Evolutionary conservation across 1,140 invertebrate genomes (phyloP).

Genomic region (Papilio polyxenes): DNA sequence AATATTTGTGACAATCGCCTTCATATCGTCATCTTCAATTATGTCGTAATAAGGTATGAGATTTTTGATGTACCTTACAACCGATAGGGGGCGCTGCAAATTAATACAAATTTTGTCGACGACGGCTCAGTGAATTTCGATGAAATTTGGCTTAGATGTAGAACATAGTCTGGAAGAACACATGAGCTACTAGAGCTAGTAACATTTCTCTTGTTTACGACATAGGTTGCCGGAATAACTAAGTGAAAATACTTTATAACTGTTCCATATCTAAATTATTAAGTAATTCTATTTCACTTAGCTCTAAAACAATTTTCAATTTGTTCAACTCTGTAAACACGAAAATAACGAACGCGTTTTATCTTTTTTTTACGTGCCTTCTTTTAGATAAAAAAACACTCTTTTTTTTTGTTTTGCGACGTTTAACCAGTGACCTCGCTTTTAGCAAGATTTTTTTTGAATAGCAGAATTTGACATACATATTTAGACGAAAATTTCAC

Average conservation of each 20-base stretch:
- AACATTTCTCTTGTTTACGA: too few species aligned
- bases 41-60: too few species aligned
- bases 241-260: not conserved
- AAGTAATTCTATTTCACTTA: not conserved
- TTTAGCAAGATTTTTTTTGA: not conserved
- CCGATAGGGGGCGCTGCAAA: too few species aligned
- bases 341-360: constrained; percentile 24
- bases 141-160: too few species aligned
- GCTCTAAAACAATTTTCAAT: constrained; percentile 13
- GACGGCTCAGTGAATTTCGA: too few species aligned
- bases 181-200: too few species aligned
- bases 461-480: constrained; percentile 12
- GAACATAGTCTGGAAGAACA: too few species aligned
- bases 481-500: not conserved
- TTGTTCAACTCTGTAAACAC: constrained; percentile 24
- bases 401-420: constrained; percentile 17
- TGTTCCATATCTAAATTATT: not conserved
- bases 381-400: constrained; percentile 18
- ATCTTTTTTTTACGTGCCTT: constrained; percentile 21
- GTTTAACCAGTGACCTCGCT: constrained; percentile 3
- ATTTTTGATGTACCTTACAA: too few species aligned
- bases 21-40: too few species aligned
- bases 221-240: too few species aligned
- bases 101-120: too few species aligned
- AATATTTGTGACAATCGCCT: too few species aligned